A percentile compares a stretch with the other conserved stretches of the same genome.
Conservation (phyloP, 2,797 vertebrate genomes). For the Vespertilio murinus region DNA sequence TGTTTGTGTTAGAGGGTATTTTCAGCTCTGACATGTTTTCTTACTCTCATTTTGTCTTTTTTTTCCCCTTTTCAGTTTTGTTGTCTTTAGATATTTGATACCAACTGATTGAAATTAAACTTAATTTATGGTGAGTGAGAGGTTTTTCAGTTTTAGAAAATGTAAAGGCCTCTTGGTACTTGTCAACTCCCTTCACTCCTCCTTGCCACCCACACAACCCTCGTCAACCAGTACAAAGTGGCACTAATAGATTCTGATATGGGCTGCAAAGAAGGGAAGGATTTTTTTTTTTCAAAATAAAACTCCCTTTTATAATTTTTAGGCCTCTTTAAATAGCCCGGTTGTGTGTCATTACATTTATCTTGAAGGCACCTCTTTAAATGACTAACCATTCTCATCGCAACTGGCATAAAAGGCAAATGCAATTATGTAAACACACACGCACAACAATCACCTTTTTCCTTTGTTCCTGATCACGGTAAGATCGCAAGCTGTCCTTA, state of each 20-base stretch:
- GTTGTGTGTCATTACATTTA: conserved; percentile 10
- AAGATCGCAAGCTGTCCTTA: background rate
- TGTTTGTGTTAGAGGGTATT: background rate
- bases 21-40: conserved; percentile 9
- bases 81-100: conserved; percentile 47
- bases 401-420: conserved; percentile 37
- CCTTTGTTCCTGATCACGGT: conserved; percentile 28
- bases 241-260: conserved; percentile 13
- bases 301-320: conserved; percentile 10
- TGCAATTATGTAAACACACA: background rate
- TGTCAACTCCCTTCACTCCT: background rate
- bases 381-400: conserved; percentile 41
- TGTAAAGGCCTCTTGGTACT: background rate
- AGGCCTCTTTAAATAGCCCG: conserved; percentile 28
- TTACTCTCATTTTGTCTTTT: background rate
- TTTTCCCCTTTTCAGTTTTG: background rate
- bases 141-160: conserved; percentile 48
- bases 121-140: conserved; percentile 13
- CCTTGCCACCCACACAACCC: background rate
- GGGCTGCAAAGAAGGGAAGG: background rate
- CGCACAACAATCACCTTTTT: conserved; percentile 35
- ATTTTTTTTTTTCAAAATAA: conserved; percentile 11
- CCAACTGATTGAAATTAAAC: conserved; percentile 38
- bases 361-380: conserved; percentile 47
- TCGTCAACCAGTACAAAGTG: background rate